Evolutionary conservation across 1,140 invertebrate genomes (phyloP), one percentile per base, ranked within the genome.

Genomic region (Dolichoris vasculosae): DNA sequence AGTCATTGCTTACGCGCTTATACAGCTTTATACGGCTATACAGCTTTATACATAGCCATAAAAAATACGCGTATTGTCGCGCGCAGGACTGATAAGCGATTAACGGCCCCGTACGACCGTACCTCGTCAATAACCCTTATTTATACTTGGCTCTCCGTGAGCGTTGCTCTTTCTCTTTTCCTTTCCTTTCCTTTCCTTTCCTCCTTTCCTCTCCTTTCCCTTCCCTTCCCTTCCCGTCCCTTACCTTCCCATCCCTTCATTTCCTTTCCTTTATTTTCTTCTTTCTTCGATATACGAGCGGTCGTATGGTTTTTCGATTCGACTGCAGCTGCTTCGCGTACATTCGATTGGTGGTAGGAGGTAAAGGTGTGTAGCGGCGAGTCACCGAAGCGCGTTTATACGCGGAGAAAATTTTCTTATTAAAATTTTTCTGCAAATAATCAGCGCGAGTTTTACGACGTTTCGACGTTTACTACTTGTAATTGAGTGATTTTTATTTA

Each of bases 1-100:
- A 86, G 87, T 89, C 82, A 87, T 89, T 82, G 88, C 87, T 85
- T 86, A 81, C 86, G 80, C 87, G 82, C 26, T 86, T 64, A 81
- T 30, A 51, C n/a, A n/a, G 48, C 48, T 51, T 17, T 51, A 8
- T 8, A 8, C 48, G 17, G 8, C 8, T 40, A 71, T 71, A 30
- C 7, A 40, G 67, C 32, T 40, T 71, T 71, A 71, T 71, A 71
- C 32, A 6, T 40, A 32, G 35, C 38, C 35, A 71, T 71, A 71
- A 71, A 71, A 71, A 35, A 35, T 35, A 35, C 35, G 35, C 35
- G 67, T 71, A 71, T 71, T 71, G 67, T 71, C 35, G 73, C 73
- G 23, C 73, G n/a, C n/a, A 46, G 86, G 87, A 55, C 88, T 86
- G 87, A 85, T 85, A 86, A 73, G 84, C 67, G 67, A 71, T 84